Percentiles rank a stretch among this genome's conserved stretches.
Conservation (phyloP, 1,140 invertebrate species). For the Episyrphus balteatus region DNA sequence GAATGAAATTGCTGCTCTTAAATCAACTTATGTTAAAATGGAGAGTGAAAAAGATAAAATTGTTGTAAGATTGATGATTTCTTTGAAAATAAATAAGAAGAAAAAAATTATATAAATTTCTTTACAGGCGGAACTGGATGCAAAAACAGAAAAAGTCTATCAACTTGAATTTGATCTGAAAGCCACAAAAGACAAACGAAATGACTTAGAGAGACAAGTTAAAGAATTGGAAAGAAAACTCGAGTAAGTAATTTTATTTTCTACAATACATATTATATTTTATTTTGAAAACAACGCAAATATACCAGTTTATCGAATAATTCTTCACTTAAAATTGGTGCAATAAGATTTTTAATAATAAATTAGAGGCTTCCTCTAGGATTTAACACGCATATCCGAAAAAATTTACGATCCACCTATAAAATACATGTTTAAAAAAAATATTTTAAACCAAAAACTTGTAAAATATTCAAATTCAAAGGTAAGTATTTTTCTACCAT, state of each 20-base stretch:
- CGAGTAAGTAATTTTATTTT: slow-evolving; percentile 14
- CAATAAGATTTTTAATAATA: no score
- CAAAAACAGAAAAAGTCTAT: slow-evolving; percentile 24
- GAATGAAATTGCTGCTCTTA: slow-evolving; percentile 19
- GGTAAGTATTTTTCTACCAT: no score
- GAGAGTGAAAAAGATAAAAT: slow-evolving; percentile 29
- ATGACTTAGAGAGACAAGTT: slow-evolving; percentile 16
- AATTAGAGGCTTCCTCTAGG: no score
- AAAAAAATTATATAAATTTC: neutral
- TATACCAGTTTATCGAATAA: no score
- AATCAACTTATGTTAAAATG: slow-evolving; percentile 17
- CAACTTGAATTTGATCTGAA: slow-evolving; percentile 28
- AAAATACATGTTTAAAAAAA: no score
- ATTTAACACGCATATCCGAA: no score
- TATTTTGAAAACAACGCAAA: no score
- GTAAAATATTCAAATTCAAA: no score
- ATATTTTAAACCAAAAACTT: no score
- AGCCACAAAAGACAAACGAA: slow-evolving; percentile 16
- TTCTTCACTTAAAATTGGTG: no score
- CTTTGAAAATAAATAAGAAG: neutral
- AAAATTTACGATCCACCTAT: no score
- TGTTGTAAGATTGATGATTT: slow-evolving; percentile 12
- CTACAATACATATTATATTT: no score
- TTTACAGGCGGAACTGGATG: slow-evolving; percentile 24
- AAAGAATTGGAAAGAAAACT: slow-evolving; percentile 24